Base-by-base conservation (phyloP, 2,113 vertebrate species). In the Sapayoa aenigma region DNA sequence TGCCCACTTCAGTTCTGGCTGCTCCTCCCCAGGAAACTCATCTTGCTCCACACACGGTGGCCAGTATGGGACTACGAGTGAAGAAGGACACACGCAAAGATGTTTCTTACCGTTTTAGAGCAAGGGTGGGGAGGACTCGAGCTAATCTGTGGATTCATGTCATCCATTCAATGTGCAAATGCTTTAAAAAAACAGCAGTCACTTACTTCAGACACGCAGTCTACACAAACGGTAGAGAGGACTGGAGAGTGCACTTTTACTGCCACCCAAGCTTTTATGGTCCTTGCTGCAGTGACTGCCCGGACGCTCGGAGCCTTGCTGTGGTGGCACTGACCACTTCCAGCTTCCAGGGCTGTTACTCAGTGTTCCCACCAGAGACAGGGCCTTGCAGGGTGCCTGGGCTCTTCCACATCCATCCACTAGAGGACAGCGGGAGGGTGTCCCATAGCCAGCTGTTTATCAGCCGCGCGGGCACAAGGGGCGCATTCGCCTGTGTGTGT, bases 401-500 rank as follows among this genome's bases (percentile, higher is more conserved):
- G 65, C 73, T n/a, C 49, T 90, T 19, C 86, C 55, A 14, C 28
- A 25, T 7, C 5, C 50, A 10, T 44, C 86, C 37, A 0, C 63
- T 39, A 78, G 73, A 90, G 83, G 66, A 23, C 87, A 93, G 74
- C 46, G 62, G 62, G 58, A 68, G 53, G 8, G 20, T 52, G 24
- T 47, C 56, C 9, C 5, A 0, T 0, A 4, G 53, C 33, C 79
- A 14, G 68, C 42, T 5, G 41, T 28, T 39, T 4, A 9, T 9
- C 63, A 2, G 75, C 35, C 31, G 4, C 1, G 1, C 22, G 0
- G 25, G 19, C 75, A 8, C 2, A 5, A 58, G 2, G 0, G 14
- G 1, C 1, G 50, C 28, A 1, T 20, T 41, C 59, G 1, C 4
- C 2, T 0, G 9, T 2, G 1, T 0, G 9, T 2, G 1, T 8